Evolutionary conservation across 1,140 invertebrate species (phyloP).

Genomic region (Drosophila triauraria): DNA sequence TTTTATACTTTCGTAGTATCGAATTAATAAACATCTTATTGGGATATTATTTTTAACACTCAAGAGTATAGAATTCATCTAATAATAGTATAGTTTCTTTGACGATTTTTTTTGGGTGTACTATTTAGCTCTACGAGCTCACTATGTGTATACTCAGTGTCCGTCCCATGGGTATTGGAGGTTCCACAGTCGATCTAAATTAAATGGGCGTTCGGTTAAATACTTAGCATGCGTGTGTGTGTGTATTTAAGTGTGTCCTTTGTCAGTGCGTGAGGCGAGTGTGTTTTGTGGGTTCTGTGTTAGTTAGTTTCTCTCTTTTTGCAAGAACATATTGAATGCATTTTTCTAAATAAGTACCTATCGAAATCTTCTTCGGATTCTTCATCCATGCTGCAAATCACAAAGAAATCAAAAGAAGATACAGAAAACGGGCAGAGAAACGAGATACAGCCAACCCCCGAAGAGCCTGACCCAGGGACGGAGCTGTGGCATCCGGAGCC

Average conservation of each 20-base stretch:
- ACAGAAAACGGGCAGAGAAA: conserved; percentile 49
- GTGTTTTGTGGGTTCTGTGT: conserved; percentile 6
- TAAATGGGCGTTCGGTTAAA: conserved; percentile 3
- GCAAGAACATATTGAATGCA: conserved; percentile 15
- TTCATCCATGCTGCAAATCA: conserved; percentile 74
- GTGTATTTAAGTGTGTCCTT: background rate
- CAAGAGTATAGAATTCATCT: too few relatives aligned
- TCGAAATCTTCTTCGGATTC: conserved; percentile 62
- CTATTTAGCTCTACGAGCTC: background rate
- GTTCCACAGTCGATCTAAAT: background rate
- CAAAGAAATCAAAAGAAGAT: conserved; percentile 72
- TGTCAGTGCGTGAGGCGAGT: conserved; percentile 11
- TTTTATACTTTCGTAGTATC: too few relatives aligned
- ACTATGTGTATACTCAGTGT: background rate
- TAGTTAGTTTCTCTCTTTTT: conserved; percentile 23
- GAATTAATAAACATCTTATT: too few relatives aligned
- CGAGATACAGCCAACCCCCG: conserved; percentile 21
- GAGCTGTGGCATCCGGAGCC: background rate
- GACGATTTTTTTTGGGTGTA: too few relatives aligned
- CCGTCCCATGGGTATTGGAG: background rate
- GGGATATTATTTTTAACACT: too few relatives aligned
- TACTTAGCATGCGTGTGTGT: conserved; percentile 20
- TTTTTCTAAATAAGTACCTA: conserved; percentile 62
- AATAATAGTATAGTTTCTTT: too few relatives aligned
- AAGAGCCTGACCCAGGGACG: conserved; percentile 16